Evolutionary conservation across 2,113 vertebrate genomes (phyloP).

Genomic region (Beaufortia kweichowensis): DNA sequence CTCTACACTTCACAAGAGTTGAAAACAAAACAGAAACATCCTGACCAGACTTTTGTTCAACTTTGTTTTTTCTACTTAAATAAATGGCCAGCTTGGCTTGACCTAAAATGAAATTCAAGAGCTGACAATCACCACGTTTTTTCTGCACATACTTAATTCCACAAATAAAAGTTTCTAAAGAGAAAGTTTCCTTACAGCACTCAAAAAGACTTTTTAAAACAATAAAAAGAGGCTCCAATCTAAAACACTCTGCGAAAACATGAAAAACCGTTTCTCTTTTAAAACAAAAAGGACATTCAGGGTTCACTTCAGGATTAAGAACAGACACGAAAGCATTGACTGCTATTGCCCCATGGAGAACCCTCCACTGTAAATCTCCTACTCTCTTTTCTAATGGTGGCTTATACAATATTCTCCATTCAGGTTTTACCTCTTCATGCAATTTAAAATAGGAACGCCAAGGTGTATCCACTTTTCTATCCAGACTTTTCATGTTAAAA

Average conservation of each 20-base stretch:
- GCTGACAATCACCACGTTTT: not conserved
- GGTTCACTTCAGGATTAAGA: not conserved
- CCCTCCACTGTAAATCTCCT: no score
- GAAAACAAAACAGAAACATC: not conserved
- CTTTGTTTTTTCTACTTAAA: not conserved
- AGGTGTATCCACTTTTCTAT: not conserved
- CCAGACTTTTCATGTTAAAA: not conserved
- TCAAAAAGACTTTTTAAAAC: not conserved
- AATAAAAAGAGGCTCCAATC: not conserved
- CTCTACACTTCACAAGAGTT: not conserved
- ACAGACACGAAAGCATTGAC: no score
- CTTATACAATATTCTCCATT: not conserved
- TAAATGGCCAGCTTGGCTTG: not conserved
- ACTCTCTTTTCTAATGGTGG: not conserved
- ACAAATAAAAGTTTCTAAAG: not conserved
- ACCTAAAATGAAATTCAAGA: not conserved
- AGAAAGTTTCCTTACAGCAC: not conserved
- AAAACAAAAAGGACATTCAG: slow-evolving; percentile 7
- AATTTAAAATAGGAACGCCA: not conserved
- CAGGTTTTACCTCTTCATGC: not conserved
- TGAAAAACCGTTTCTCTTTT: not conserved
- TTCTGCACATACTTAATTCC: not conserved
- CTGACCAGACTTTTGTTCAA: not conserved
- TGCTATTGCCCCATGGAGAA: no score
- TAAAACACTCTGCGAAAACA: not conserved